Evolutionary conservation across 1,140 invertebrate genomes (phyloP).

Genomic region (Caenorhabditis latens): DNA sequence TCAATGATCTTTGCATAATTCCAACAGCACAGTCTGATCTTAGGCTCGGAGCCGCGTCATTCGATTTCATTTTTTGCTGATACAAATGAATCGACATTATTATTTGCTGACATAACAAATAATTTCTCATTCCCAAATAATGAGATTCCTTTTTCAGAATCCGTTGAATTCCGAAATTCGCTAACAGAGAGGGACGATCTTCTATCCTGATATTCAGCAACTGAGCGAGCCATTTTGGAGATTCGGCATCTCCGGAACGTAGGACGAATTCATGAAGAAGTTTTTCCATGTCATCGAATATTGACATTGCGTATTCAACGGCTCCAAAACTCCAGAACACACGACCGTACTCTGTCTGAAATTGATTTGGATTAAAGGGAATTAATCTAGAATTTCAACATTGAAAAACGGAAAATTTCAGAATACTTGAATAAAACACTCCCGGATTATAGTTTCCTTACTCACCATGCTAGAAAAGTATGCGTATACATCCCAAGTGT

Average conservation of each 20-base stretch:
- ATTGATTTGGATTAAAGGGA: too few species aligned
- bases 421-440: too few species aligned
- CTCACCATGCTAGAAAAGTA: constrained; percentile 30
- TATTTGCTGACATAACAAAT: constrained; percentile 13
- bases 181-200: not conserved
- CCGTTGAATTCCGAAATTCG: not conserved
- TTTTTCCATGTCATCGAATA: constrained; percentile 60
- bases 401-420: not conserved
- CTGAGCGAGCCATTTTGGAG: constrained; percentile 27
- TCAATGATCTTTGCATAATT: constrained; percentile 43
- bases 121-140: constrained; percentile 42
- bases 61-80: constrained; percentile 37
- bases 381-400: too few species aligned
- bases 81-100: constrained; percentile 47
- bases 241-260: not conserved
- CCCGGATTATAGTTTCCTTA: too few species aligned
- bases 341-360: constrained; percentile 57
- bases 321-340: constrained; percentile 61
- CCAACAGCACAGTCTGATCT: constrained; percentile 31
- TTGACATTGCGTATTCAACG: constrained; percentile 56
- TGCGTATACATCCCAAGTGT: not conserved
- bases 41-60: constrained; percentile 23
- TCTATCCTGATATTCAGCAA: constrained; percentile 7
- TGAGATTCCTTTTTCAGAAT: not conserved
- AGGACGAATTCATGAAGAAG: constrained; percentile 7